Percentiles rank a stretch among this genome's conserved stretches.
These are phyloP conservation scores for Hippocampus guttulatus DNA, from an alignment of 2,113 vertebrate species.

Conservation along the genomic window DNA sequence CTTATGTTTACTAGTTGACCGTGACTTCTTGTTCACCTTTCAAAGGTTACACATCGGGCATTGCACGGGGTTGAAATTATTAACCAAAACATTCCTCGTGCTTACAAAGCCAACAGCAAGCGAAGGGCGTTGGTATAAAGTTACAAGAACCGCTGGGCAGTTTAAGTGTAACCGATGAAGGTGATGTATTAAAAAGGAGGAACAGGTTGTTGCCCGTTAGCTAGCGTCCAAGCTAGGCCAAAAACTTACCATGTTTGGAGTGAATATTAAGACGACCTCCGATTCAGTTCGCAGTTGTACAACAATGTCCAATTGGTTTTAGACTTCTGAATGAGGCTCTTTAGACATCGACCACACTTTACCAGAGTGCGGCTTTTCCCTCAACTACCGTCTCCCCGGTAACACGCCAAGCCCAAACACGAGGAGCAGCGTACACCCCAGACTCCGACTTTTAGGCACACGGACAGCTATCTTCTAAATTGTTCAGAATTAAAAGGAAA, in stretches of 20 bases:
- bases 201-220: slow-evolving; percentile 38
- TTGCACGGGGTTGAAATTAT: background rate
- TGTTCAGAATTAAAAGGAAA: background rate
- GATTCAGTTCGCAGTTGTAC: background rate
- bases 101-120: background rate
- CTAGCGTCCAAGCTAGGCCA: slow-evolving; percentile 41
- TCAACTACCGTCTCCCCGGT: slow-evolving; percentile 31
- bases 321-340: background rate
- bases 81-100: background rate
- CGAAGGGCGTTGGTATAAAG: background rate
- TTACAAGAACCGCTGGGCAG: background rate
- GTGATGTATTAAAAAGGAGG: background rate
- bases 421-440: slow-evolving; percentile 7
- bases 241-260: slow-evolving; percentile 66
- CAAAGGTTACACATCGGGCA: slow-evolving; percentile 7
- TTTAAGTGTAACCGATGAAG: background rate
- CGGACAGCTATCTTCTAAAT: no score
- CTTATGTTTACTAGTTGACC: slow-evolving; percentile 37
- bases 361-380: background rate
- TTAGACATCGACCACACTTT: slow-evolving; percentile 9
- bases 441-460: background rate
- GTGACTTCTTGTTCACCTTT: slow-evolving; percentile 21
- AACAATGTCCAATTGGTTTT: background rate
- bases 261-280: slow-evolving; percentile 5
- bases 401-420: slow-evolving; percentile 16